Conservation (phyloP, 1,140 invertebrate genomes). For the Dinothrombium tinctorium region DNA sequence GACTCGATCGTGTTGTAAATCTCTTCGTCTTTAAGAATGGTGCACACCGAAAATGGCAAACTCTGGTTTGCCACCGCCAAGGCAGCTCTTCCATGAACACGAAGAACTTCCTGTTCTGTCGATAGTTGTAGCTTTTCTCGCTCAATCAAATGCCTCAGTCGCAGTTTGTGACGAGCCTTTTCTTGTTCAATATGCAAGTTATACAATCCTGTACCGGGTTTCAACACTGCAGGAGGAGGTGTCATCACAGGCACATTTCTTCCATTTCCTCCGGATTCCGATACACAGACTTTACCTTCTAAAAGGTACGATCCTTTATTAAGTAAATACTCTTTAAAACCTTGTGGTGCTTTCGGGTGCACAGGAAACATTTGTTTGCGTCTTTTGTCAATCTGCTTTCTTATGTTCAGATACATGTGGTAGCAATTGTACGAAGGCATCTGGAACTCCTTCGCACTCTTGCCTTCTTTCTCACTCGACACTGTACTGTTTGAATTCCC, state of each 20-base stretch:
- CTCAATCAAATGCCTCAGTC: slow-evolving; percentile 67
- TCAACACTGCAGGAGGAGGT: slow-evolving; percentile 5
- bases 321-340: slow-evolving; percentile 86
- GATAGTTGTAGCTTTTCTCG: slow-evolving; percentile 79
- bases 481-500: no score
- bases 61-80: slow-evolving; percentile 72
- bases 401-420: slow-evolving; percentile 71
- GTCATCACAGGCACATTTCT: no score
- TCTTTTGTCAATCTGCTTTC: slow-evolving; percentile 59
- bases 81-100: slow-evolving; percentile 81
- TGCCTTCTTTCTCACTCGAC: no score
- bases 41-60: slow-evolving; percentile 67
- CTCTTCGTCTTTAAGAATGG: slow-evolving; percentile 74
- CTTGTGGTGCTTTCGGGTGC: slow-evolving; percentile 77
- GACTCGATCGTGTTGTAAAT: slow-evolving; percentile 79
- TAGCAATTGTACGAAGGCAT: slow-evolving; percentile 40
- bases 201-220: slow-evolving; percentile 2
- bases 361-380: slow-evolving; percentile 60
- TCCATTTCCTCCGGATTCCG: no score
- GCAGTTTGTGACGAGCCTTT: slow-evolving; percentile 47
- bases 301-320: slow-evolving; percentile 77
- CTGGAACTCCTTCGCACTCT: slow-evolving; percentile 9
- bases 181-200: slow-evolving; percentile 58
- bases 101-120: slow-evolving; percentile 79
- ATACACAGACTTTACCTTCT: slow-evolving; percentile 31